Evolutionary conservation across 2,113 vertebrate genomes (phyloP).

Genomic region (Motacilla tschutschensis): DNA sequence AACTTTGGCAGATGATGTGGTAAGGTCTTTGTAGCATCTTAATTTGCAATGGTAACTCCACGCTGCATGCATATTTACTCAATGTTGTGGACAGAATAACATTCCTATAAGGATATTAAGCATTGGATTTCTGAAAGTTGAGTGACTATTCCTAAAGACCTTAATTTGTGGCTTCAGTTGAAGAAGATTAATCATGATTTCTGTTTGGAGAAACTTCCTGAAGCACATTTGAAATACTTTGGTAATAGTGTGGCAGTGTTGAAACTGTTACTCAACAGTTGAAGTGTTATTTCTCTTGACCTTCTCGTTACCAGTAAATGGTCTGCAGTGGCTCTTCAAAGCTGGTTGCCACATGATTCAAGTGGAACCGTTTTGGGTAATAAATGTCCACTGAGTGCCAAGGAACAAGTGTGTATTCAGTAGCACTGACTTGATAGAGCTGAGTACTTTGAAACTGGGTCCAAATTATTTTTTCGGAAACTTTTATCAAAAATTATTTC

Average conservation of each 20-base stretch:
- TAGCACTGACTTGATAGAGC: neutral
- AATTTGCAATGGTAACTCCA: conserved; percentile 61
- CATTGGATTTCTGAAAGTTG: neutral
- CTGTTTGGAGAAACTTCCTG: neutral
- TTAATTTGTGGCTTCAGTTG: neutral
- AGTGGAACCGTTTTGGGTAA: neutral
- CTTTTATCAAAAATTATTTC: neutral
- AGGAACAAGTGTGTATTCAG: neutral
- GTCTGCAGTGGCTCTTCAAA: neutral
- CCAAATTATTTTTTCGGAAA: neutral
- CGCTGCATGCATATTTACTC: conserved; percentile 72
- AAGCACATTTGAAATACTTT: neutral
- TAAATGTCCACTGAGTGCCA: neutral
- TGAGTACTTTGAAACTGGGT: neutral
- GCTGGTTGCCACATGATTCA: neutral
- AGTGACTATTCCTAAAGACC: neutral
- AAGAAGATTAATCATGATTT: neutral
- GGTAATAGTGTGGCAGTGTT: neutral
- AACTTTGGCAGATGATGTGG: conserved; percentile 99
- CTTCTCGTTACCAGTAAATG: neutral
- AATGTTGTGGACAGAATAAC: conserved; percentile 60
- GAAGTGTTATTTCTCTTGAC: neutral
- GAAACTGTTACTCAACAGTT: neutral
- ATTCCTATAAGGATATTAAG: conserved; percentile 43
- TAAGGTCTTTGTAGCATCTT: conserved; percentile 84